Base-by-base conservation (phyloP, 2,888 invertebrate genomes). In the Leucoma salicis region DNA sequence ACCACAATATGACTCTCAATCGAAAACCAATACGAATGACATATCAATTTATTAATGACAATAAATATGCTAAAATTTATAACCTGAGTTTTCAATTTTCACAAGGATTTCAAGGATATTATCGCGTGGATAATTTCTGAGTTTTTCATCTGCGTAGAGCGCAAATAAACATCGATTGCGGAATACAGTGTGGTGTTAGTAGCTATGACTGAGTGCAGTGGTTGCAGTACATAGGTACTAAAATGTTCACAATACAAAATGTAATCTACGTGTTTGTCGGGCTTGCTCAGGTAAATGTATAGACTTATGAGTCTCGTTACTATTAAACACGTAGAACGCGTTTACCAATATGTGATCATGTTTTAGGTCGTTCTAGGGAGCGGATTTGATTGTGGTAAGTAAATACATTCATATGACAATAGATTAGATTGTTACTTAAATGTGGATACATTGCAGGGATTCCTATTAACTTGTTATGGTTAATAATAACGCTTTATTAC, bases 121-220 rank as follows among this genome's bases (percentile, higher is more conserved):
- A 78, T 71, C 70, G 82, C 84, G 81, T 84, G 78, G 46, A 77
- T 78, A 84, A 84, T 83, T 79, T 66, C 62, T 57, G 50, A 67
- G 65, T 65, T 69, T 59, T 63, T 68, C 66, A 68, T 63, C 57
- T 57, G 72, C 70, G 65, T 60, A 46, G 59, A 65, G 63, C 63
- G 72, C 72, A 77, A 76, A 78, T 77, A 71, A 51, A 51, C 57
- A 59, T 53, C 62, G 57, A 46, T 52, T 42, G 56, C 46, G 57
- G 59, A 57, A 57, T 68, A 62, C 70, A 76, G 78, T 79, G 59
- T 53, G 42, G 53, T 53, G 57, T 50, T 48, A 53, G 65, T 59
- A 53, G 54, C 51, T 62, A 55, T 59, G 61, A 59, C 61, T 57
- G 63, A 65, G 64, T 63, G 66, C 49, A 58, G 68, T 68, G 63